Base-by-base conservation (phyloP, 1,140 invertebrate genomes). In the Ceratoteleas bidentatus region DNA sequence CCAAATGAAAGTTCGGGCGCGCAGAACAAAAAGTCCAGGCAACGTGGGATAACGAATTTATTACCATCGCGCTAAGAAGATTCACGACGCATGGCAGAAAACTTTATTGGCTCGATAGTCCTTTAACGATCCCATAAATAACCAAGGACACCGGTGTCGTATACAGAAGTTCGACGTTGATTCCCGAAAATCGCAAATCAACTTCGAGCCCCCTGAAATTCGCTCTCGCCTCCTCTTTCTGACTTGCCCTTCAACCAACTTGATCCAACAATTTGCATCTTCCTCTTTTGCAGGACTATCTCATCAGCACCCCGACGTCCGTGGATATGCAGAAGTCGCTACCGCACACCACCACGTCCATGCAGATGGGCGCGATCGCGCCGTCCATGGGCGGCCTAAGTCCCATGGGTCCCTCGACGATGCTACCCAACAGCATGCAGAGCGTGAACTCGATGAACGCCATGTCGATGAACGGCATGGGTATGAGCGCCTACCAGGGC, bases 381-480 rank as follows among this genome's bases (percentile, higher is more conserved):
- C 89, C 90, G 9, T 87, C 90, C 36, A 90, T 91, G 89, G 86
- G 89, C 13, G 89, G 89, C 13, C 81, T 92, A 14, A 90, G 89
- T 66, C 90, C 91, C 2, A 92, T 92, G 89, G 89, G 90, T 0
- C 90, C 90, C 0, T 87, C 89, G 16, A 86, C 90, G 45, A 91
- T 92, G 88, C 66, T 91, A 14, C 88, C 90, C 7, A 89, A 90
- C 65, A 85, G 89, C 43, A 91, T 92, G 90, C 90, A 91, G 58
- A 77, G 88, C 54, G 90, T 90, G 7, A 91, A 91, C 62, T 88
- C 89, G 14, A 91, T 91, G 90, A 92, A 92, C 75, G 87, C 88
- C 3, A 90, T 92, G 89, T 90, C 90, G 36, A 91, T 92, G 89
- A 91, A 90, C 72, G 89, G 90, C 15, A 91, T 91, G 88, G 89